Percentiles rank a stretch among this genome's conserved stretches.
Evolutionary conservation across 1,140 invertebrate genomes (phyloP).

Genomic region (Adelges cooleyi): DNA sequence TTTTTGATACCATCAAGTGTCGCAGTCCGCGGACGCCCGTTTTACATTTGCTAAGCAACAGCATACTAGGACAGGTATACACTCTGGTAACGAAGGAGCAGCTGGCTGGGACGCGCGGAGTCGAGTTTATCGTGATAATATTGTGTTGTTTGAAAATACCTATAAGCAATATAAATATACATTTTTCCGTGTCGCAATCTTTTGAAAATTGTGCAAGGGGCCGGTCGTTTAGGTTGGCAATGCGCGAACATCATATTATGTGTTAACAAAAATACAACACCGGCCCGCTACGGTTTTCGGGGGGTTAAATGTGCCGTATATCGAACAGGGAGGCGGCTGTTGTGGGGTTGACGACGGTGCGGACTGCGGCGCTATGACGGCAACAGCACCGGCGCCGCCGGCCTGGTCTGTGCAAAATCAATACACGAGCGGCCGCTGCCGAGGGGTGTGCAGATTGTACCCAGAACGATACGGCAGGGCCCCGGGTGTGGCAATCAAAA

Average conservation of each 20-base stretch:
- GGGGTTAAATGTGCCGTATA: not conserved
- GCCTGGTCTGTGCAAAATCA: conserved; percentile 18
- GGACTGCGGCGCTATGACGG: not conserved
- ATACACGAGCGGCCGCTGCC: conserved; percentile 5
- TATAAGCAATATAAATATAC: too few species aligned
- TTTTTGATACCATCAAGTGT: too few species aligned
- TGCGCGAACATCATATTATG: not conserved
- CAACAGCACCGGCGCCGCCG: not conserved
- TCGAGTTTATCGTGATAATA: too few species aligned
- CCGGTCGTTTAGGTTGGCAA: not conserved
- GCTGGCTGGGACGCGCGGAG: too few species aligned
- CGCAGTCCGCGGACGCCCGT: too few species aligned
- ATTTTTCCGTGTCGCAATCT: not conserved
- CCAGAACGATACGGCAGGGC: not conserved
- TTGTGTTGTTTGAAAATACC: too few species aligned
- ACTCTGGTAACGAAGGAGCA: too few species aligned
- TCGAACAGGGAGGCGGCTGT: conserved; percentile 4
- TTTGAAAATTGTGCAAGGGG: too few species aligned
- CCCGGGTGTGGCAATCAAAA: not conserved
- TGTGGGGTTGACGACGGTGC: not conserved
- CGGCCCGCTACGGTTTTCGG: not conserved
- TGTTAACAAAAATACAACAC: too few species aligned
- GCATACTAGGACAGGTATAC: too few species aligned
- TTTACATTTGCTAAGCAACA: too few species aligned
- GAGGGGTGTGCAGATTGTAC: conserved; percentile 16